Percentiles rank a stretch among this genome's conserved stretches.
phyloP scores from a whole-genome alignment of 1,140 invertebrate species.

The Drosophila novamexicana region DNA sequence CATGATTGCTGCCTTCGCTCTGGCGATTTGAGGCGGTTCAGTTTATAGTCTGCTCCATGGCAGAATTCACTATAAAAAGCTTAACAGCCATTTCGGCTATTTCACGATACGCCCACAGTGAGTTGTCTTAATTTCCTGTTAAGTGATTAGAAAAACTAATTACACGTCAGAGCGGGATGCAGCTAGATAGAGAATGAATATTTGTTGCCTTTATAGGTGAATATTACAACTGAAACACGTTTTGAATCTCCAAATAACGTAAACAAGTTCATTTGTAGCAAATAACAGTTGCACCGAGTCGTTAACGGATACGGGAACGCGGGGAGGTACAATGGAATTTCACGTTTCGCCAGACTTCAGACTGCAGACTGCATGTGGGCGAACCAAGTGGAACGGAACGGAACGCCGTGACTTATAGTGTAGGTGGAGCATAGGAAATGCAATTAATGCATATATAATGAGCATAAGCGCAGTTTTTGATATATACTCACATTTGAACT shows the following conservation, averaged over 20 bases:
- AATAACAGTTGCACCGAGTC: conserved; percentile 52
- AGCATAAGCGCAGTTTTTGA: neutral
- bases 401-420: conserved; percentile 2
- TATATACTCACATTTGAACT: neutral
- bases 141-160: conserved; percentile 59
- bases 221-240: conserved; percentile 59
- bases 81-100: conserved; percentile 46
- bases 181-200: neutral
- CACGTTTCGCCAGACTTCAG: conserved; percentile 25
- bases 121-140: conserved; percentile 64
- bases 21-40: conserved; percentile 47
- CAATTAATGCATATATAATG: conserved; percentile 42
- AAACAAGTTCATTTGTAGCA: conserved; percentile 70
- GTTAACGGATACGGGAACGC: conserved; percentile 12
- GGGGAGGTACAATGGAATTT: conserved; percentile 18
- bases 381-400: conserved; percentile 31
- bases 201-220: conserved; percentile 27
- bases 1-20: conserved; percentile 31
- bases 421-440: conserved; percentile 18
- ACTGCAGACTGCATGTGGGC: conserved; percentile 33
- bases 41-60: conserved; percentile 64
- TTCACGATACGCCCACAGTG: conserved; percentile 57
- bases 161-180: conserved; percentile 23
- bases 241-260: conserved; percentile 40
- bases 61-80: conserved; percentile 67